Evolutionary conservation across 37 sponge, comb jelly and placozoan species (phyloP).

Genomic region (Axinella damicornis): DNA sequence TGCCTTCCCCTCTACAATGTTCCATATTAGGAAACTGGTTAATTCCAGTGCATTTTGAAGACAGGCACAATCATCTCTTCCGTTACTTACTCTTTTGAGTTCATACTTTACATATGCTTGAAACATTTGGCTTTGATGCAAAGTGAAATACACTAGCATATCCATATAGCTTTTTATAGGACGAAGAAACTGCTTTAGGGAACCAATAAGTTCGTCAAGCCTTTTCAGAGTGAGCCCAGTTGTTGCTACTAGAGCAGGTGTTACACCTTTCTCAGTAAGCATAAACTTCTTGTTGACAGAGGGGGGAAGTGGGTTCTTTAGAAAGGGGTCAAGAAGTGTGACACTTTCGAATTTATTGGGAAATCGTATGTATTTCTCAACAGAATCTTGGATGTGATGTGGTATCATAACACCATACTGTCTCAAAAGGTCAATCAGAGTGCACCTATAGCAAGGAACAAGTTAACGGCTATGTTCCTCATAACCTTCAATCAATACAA

Average conservation of each 20-base stretch:
- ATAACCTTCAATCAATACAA: too few relatives aligned
- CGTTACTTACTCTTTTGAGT: neutral
- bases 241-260: neutral
- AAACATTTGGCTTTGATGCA: constrained; percentile 18
- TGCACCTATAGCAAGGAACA: too few relatives aligned
- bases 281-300: neutral
- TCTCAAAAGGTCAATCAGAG: neutral
- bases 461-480: too few relatives aligned
- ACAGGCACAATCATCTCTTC: too few relatives aligned
- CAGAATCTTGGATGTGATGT: neutral
- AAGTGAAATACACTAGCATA: constrained; percentile 4
- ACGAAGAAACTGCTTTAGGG: neutral
- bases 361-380: neutral
- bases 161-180: neutral
- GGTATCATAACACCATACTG: constrained; percentile 3
- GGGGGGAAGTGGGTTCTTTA: neutral
- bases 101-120: neutral
- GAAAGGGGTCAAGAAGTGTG: neutral
- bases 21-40: neutral
- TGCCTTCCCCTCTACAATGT: constrained; percentile 15
- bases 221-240: neutral
- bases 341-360: constrained; percentile 3
- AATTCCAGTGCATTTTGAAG: constrained; percentile 20
- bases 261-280: neutral
- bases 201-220: neutral